These are phyloP conservation scores for Choloepus hoffmanni DNA, from an alignment of 2,113 vertebrate species.

Conservation along the genomic window DNA sequence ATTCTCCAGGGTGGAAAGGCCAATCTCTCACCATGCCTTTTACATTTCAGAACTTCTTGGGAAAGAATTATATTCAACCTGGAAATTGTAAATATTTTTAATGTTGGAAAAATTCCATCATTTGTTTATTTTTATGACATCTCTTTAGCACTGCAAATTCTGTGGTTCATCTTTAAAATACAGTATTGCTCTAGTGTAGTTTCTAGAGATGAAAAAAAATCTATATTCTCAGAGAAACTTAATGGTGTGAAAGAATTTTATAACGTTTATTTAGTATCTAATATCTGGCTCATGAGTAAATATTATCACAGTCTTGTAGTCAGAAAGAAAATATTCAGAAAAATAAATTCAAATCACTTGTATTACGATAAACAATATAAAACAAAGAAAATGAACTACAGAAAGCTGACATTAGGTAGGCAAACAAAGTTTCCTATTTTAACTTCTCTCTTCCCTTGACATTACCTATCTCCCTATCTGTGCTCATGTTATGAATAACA, in stretches of 20 bases:
- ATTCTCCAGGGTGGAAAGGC: neutral
- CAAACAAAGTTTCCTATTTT: neutral
- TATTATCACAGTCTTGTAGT: neutral
- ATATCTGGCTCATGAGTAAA: neutral
- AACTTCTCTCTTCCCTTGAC: neutral
- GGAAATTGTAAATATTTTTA: neutral
- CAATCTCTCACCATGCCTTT: neutral
- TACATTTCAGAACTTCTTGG: neutral
- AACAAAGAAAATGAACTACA: neutral
- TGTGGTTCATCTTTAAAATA: neutral
- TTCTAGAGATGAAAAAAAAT: neutral
- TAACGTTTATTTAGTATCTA: slow-evolving; percentile 22
- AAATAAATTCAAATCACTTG: neutral
- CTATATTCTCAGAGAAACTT: neutral
- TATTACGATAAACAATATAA: neutral
- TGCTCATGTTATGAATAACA: neutral
- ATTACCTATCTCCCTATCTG: neutral
- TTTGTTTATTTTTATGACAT: neutral
- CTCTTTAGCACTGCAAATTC: neutral
- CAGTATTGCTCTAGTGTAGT: neutral
- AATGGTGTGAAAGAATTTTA: neutral
- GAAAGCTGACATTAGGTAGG: neutral
- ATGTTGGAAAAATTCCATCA: slow-evolving; percentile 3
- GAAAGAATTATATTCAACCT: slow-evolving; percentile 30
- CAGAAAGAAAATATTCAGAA: neutral